Conservation (phyloP, 2,797 vertebrate species). For the Bothrops alternatus region DNA sequence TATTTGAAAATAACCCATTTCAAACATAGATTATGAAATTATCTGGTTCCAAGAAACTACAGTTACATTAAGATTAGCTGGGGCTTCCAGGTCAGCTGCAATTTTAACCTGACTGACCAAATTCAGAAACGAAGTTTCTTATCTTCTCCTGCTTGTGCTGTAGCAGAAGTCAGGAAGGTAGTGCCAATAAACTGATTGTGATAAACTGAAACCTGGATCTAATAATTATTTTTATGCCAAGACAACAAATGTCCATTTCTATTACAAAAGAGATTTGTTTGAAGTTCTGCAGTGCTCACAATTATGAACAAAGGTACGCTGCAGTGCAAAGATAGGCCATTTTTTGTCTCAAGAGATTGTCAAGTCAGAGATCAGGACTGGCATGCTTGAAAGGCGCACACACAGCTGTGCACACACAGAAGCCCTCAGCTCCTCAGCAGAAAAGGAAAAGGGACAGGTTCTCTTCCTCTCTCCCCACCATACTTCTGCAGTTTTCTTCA, state of each 20-base stretch:
- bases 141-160: background rate
- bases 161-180: background rate
- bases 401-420: background rate
- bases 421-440: background rate
- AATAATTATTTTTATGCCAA: slow-evolving; percentile 15
- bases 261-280: background rate
- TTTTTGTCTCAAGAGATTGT: background rate
- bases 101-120: background rate
- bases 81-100: background rate
- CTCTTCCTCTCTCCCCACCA: background rate
- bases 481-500: background rate
- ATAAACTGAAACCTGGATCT: background rate
- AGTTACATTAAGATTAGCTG: background rate
- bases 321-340: background rate
- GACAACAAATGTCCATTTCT: background rate
- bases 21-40: background rate
- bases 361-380: background rate
- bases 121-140: background rate
- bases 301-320: background rate
- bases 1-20: background rate
- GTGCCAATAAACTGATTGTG: background rate
- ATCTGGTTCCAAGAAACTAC: background rate
- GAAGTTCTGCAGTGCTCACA: background rate
- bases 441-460: background rate
- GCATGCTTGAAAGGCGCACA: background rate